phyloP scores from a whole-genome alignment of 2,888 invertebrate genomes.

The Euzophera pinguis region DNA sequence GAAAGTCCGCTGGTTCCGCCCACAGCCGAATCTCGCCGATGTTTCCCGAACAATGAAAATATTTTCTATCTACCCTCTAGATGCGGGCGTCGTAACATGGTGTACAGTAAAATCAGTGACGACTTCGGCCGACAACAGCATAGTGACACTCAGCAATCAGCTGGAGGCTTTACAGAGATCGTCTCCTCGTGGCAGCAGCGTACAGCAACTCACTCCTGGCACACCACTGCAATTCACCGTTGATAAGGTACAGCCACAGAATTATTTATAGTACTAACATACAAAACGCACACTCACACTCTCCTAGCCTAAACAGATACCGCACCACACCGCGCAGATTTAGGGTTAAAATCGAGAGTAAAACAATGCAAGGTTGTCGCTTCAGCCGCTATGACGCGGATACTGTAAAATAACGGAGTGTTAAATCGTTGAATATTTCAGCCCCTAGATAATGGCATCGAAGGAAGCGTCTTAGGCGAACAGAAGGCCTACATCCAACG shows the following conservation, averaged over 20 bases:
- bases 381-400: too few species aligned
- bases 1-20: too few species aligned
- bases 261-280: too few species aligned
- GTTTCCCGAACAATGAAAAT: too few species aligned
- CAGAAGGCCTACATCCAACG: constrained; percentile 75
- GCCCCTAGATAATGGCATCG: constrained; percentile 75
- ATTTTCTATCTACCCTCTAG: too few species aligned
- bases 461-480: constrained; percentile 71
- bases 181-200: constrained; percentile 34
- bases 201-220: constrained; percentile 58
- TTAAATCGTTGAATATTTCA: constrained; percentile 29
- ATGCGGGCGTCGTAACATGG: constrained; percentile 80
- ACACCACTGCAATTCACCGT: constrained; percentile 73
- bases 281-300: too few species aligned
- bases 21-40: too few species aligned
- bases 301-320: too few species aligned
- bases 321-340: too few species aligned
- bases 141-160: constrained; percentile 63
- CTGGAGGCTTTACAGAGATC: constrained; percentile 43
- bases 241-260: constrained; percentile 68
- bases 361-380: too few species aligned
- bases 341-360: too few species aligned
- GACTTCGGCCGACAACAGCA: constrained; percentile 55
- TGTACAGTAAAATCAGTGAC: constrained; percentile 76
- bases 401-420: too few species aligned